Evolutionary conservation across 2,888 invertebrate genomes (phyloP), one percentile per base, ranked within the genome.

Genomic region (Lepidocyrtoides sp.): DNA sequence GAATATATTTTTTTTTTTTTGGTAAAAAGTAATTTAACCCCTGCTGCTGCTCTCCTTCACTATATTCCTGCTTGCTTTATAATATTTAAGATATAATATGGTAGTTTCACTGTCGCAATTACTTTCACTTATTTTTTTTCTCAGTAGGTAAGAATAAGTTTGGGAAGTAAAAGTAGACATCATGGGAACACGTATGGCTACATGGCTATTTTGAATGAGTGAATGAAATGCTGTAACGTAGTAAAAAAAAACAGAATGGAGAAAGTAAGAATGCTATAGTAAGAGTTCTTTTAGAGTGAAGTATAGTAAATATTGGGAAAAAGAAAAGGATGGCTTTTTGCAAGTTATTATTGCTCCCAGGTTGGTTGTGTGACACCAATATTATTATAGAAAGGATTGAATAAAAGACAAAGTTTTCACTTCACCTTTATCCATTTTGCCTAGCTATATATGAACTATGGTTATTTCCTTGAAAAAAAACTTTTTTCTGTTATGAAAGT

Each of bases 311-410:
- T 69, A 41, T 36, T 32, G n/a, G 17, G 60, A 60, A 60, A 60
- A 60, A 36, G 23, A 54, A 23, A 57, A 51, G 63, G 63, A 92
- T 89, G 92, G 85, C 84, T 89, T 92, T 92, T 82, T 85, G 85
- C 79, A 91, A 92, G 66, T 89, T 92, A 92, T 92, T 91, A 92
- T 63, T 60, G 57, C 41, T 92, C 92, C 92, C 92, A 14, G 23
- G 81, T 81, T 51, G 91, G 51, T 82, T 79, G 60, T 91, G 85
- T n/a, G n/a, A 89, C 88, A 92, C 81, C 75, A 75, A 48, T 48
- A 75, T n/a, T n/a, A n/a, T n/a, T n/a, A n/a, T n/a, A n/a, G n/a
- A 14, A 63, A 29, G 32, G 77, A 54, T 77, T 51, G 77, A 77
- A 77, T 77, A 77, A 41, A 60, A 81, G 57, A 12, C 0, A 14